Percentiles rank a stretch among this genome's conserved stretches.
These are phyloP conservation scores for Drosophila borborema DNA, from an alignment of 2,888 invertebrate genomes.

Conservation along the genomic window DNA sequence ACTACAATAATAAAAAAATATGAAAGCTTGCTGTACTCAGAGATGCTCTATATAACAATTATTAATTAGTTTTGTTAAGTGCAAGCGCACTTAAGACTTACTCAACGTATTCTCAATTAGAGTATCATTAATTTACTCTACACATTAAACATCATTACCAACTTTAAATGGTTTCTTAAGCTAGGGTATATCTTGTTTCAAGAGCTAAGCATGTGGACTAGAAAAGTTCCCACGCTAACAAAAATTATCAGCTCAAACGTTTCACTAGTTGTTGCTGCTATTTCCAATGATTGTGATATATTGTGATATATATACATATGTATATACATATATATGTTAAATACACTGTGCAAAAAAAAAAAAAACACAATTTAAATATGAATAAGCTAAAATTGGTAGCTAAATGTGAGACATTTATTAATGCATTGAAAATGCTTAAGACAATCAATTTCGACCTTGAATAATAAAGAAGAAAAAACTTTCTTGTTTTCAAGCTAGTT, in stretches of 20 bases:
- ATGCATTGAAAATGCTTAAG: background rate
- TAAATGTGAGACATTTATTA: background rate
- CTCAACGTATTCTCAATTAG: background rate
- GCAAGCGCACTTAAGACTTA: background rate
- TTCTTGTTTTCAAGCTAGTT: background rate
- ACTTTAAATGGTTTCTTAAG: background rate
- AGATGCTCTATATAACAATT: background rate
- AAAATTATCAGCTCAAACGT: slow-evolving; percentile 34
- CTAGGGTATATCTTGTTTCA: slow-evolving; percentile 30
- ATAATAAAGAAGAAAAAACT: too few relatives aligned
- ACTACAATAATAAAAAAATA: background rate
- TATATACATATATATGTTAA: slow-evolving; percentile 23
- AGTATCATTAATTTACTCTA: slow-evolving; percentile 3
- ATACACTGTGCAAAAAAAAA: slow-evolving; percentile 7
- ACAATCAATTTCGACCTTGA: background rate
- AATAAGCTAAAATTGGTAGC: background rate
- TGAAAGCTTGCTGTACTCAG: background rate
- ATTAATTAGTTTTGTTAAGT: slow-evolving; percentile 1
- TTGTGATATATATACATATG: slow-evolving; percentile 37
- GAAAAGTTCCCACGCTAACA: slow-evolving; percentile 58
- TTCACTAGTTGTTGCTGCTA: slow-evolving; percentile 36
- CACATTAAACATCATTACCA: slow-evolving; percentile 11
- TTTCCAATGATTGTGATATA: slow-evolving; percentile 38
- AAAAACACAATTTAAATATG: background rate
- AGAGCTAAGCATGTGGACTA: slow-evolving; percentile 12